Conservation (phyloP, 1,140 invertebrate species). For the Orchesella cincta region DNA sequence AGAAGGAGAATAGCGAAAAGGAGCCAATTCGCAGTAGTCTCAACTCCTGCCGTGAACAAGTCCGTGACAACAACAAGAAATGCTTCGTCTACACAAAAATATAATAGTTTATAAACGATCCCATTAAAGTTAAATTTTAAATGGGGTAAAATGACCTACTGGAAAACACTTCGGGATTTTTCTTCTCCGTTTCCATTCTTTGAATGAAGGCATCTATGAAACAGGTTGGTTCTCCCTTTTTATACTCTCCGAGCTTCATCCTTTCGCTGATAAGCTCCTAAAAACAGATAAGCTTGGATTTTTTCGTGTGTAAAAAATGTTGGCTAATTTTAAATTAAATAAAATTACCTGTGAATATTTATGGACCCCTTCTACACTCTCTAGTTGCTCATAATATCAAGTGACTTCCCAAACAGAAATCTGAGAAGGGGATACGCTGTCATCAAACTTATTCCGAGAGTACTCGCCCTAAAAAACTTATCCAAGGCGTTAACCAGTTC, state of each 20-base stretch:
- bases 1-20: background rate
- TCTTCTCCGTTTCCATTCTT: background rate
- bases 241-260: background rate
- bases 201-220: background rate
- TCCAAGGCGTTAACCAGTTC: background rate
- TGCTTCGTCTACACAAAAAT: background rate
- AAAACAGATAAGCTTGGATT: background rate
- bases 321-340: background rate
- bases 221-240: background rate
- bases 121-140: background rate
- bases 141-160: background rate
- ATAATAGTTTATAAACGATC: background rate
- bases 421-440: background rate
- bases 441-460: background rate
- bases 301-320: background rate
- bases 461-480: background rate
- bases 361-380: background rate
- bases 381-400: background rate
- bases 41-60: background rate
- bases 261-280: background rate
- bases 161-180: background rate
- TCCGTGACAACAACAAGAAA: background rate
- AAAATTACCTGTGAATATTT: background rate
- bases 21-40: background rate
- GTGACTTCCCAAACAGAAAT: background rate